Evolutionary conservation across 2,888 invertebrate species (phyloP).

Genomic region (Pseudococcus jackbeardsleyi): DNA sequence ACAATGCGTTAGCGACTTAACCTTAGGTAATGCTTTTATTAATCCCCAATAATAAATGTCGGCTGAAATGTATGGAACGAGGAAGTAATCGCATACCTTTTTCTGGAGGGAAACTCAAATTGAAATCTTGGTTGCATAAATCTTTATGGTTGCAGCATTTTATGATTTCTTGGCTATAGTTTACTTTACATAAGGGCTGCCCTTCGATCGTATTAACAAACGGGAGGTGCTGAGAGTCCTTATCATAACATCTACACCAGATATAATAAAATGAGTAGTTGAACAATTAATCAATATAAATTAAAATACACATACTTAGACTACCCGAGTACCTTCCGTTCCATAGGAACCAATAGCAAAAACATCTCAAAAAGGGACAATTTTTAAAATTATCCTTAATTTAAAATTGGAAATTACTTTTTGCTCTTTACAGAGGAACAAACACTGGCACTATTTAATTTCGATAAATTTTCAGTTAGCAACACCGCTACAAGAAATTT

Average conservation of each 20-base stretch:
- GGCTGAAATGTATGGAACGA: not conserved
- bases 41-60: not conserved
- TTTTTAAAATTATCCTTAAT: too few relatives aligned
- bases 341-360: too few relatives aligned
- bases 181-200: not conserved
- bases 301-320: too few relatives aligned
- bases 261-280: not conserved
- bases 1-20: not conserved
- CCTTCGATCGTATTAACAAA: not conserved
- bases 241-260: slow-evolving; percentile 10
- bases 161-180: not conserved
- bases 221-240: not conserved
- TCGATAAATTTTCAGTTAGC: too few relatives aligned
- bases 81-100: not conserved
- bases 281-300: too few relatives aligned
- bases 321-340: too few relatives aligned
- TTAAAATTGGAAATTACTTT: too few relatives aligned
- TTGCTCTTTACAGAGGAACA: too few relatives aligned
- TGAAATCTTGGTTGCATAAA: slow-evolving; percentile 1
- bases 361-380: too few relatives aligned
- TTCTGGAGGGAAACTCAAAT: not conserved
- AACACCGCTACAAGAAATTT: too few relatives aligned
- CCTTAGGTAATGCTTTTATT: too few relatives aligned
- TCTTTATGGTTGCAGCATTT: slow-evolving; percentile 13
- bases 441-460: too few relatives aligned